These are phyloP conservation scores for Tenebrio molitor DNA, from an alignment of 1,140 invertebrate species.

Conservation along the genomic window DNA sequence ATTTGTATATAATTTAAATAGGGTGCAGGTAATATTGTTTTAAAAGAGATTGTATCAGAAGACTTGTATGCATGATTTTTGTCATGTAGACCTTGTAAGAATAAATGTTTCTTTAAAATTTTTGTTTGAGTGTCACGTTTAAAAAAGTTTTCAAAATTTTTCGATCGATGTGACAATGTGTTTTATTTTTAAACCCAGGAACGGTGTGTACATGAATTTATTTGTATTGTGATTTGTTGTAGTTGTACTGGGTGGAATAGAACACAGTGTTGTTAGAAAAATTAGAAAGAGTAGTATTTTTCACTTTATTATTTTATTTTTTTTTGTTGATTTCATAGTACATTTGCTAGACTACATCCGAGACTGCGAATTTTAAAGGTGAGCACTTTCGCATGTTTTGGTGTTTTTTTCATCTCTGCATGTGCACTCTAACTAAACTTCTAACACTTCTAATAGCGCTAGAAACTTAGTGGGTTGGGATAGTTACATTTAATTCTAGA, in stretches of 20 bases:
- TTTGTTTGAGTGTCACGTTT: conserved; percentile 19
- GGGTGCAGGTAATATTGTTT: conserved; percentile 40
- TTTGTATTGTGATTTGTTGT: conserved; percentile 16
- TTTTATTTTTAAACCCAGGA: conserved; percentile 41
- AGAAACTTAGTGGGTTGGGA: background rate
- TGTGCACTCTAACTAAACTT: conserved; percentile 8
- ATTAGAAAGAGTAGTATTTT: conserved; percentile 29
- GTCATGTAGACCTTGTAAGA: conserved; percentile 9
- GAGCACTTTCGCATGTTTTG: conserved; percentile 58
- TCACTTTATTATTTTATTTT: conserved; percentile 47
- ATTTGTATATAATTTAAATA: conserved; percentile 42
- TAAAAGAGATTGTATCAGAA: conserved; percentile 26
- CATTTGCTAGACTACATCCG: conserved; percentile 59
- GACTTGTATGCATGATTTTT: conserved; percentile 42
- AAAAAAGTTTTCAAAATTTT: conserved; percentile 26
- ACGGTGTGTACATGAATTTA: conserved; percentile 43
- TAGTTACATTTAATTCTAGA: background rate
- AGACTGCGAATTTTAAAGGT: conserved; percentile 58
- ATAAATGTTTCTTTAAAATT: conserved; percentile 20
- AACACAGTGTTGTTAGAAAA: conserved; percentile 35
- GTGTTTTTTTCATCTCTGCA: conserved; percentile 37
- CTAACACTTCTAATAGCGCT: conserved; percentile 11
- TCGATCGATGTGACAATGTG: conserved; percentile 26
- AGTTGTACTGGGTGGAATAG: conserved; percentile 39
- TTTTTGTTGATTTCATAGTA: conserved; percentile 62